Evolutionary conservation across 2,888 invertebrate genomes (phyloP).

Genomic region (Molorchus minor): DNA sequence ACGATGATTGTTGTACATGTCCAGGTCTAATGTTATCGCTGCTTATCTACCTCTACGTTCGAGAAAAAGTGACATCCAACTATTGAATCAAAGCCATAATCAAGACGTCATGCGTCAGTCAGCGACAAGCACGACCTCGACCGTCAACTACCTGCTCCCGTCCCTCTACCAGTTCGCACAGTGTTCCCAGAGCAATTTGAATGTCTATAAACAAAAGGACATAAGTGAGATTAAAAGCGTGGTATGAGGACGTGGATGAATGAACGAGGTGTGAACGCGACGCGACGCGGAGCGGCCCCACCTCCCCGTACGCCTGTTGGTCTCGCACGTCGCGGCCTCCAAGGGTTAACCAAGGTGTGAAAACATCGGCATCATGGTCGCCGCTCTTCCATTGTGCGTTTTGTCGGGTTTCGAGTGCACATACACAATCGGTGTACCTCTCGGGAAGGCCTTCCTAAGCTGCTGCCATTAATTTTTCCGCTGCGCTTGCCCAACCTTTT

Average conservation of each 20-base stretch:
- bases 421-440: slow-evolving; percentile 1
- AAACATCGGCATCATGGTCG: slow-evolving; percentile 51
- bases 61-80: slow-evolving; percentile 1
- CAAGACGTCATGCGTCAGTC: slow-evolving; percentile 28
- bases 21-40: no score
- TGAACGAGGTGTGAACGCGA: slow-evolving; percentile 35
- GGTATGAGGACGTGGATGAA: slow-evolving; percentile 31
- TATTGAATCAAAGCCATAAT: slow-evolving; percentile 10
- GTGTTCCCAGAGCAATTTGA: slow-evolving; percentile 27
- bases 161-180: slow-evolving; percentile 27
- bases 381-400: slow-evolving; percentile 37
- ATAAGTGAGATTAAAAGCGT: slow-evolving; percentile 31
- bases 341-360: slow-evolving; percentile 55
- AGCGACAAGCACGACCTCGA: slow-evolving; percentile 9
- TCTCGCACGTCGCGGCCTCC: slow-evolving; percentile 9
- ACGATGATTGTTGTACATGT: no score
- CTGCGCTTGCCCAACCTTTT: no score
- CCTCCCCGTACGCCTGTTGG: slow-evolving; percentile 25
- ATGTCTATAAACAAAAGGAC: slow-evolving; percentile 28
- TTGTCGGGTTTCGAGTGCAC: slow-evolving; percentile 25
- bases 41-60: no score
- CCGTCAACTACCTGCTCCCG: slow-evolving; percentile 35
- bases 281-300: slow-evolving; percentile 27
- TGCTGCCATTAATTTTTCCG: no score
- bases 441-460: not conserved